Conservation (phyloP, 1,140 invertebrate genomes). For the Temnothorax longispinosus region DNA sequence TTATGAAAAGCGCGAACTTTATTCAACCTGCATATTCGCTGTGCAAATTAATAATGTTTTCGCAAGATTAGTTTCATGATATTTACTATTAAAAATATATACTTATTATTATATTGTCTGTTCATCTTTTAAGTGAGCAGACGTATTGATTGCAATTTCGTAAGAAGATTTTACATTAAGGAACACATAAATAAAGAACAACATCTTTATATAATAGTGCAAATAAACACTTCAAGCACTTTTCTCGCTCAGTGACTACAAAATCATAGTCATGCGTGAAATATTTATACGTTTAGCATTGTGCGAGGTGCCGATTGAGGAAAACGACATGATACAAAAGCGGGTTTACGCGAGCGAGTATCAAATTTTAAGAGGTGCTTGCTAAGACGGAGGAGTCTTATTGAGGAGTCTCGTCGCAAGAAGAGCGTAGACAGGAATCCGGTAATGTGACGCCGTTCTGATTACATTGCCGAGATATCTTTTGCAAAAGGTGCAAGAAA, state of each 20-base stretch:
- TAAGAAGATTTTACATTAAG: background rate
- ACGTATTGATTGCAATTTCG: background rate
- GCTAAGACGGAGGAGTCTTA: conserved; percentile 8
- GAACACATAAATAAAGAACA: background rate
- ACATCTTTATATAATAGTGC: background rate
- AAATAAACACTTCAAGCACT: background rate
- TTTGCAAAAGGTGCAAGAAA: conserved; percentile 31
- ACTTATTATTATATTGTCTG: background rate
- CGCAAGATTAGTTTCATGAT: background rate
- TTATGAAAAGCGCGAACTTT: background rate
- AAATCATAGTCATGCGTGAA: background rate
- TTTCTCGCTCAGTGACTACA: background rate
- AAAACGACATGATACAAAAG: conserved; percentile 4
- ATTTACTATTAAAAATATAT: background rate
- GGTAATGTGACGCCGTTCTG: conserved; percentile 32
- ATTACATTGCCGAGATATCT: conserved; percentile 22
- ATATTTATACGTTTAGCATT: background rate
- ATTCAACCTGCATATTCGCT: background rate
- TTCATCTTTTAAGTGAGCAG: background rate
- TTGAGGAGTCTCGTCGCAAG: conserved; percentile 5
- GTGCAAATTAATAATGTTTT: background rate
- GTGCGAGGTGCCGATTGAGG: background rate
- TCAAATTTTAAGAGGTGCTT: conserved; percentile 45
- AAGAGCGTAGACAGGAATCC: background rate
- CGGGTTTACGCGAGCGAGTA: conserved; percentile 16